These are phyloP conservation scores for Phaethornis superciliosus DNA, from an alignment of 2,113 vertebrate genomes.

Conservation along the genomic window DNA sequence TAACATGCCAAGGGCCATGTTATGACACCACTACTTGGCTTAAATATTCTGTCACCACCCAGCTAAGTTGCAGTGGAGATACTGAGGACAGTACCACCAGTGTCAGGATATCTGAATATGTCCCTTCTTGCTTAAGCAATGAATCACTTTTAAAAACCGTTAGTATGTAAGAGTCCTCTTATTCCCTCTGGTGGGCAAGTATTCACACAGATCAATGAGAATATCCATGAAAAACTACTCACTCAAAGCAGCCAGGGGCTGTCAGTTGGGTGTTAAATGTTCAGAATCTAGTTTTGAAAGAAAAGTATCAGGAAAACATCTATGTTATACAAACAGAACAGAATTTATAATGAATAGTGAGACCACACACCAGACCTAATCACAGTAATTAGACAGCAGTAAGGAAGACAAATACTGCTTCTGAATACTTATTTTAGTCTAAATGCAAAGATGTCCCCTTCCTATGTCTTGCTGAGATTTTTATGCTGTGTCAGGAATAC, in stretches of 20 bases:
- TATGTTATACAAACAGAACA: not conserved
- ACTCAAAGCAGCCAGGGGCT: not conserved
- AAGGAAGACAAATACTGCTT: not conserved
- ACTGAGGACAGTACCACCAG: not conserved
- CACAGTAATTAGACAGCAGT: slow-evolving; percentile 16
- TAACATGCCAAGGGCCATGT: not conserved
- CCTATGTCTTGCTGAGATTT: not conserved
- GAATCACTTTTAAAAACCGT: not conserved
- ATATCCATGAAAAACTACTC: not conserved
- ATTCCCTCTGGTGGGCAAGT: not conserved
- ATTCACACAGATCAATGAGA: not conserved
- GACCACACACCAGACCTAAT: not conserved
- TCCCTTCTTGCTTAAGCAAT: not conserved
- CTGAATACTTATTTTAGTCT: slow-evolving; percentile 21
- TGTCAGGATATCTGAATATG: not conserved
- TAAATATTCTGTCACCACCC: not conserved
- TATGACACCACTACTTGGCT: not conserved
- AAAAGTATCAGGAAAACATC: not conserved
- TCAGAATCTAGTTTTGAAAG: not conserved
- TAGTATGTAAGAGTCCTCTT: not conserved
- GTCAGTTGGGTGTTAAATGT: not conserved
- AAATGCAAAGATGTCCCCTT: not conserved
- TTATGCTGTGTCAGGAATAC: slow-evolving; percentile 43
- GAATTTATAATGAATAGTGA: not conserved
- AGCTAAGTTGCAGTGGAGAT: not conserved